phyloP scores from a whole-genome alignment of 2,888 invertebrate species.

The Operophtera brumata region DNA sequence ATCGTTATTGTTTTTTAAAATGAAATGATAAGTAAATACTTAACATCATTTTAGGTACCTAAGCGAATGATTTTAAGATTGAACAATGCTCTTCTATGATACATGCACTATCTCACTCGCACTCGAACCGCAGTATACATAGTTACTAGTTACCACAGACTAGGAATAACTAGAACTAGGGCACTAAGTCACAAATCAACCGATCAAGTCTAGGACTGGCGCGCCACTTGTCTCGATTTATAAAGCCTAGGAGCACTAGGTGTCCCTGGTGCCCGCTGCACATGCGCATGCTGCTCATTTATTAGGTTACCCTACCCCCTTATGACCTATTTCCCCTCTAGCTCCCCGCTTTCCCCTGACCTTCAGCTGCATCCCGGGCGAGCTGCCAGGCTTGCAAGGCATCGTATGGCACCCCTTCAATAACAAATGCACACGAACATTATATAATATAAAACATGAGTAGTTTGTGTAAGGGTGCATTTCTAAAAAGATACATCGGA shows the following conservation, averaged over 20 bases:
- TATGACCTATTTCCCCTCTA: constrained; percentile 31
- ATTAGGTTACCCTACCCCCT: constrained; percentile 45
- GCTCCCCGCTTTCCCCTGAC: constrained; percentile 44
- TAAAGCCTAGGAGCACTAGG: constrained; percentile 9
- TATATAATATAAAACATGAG: neutral
- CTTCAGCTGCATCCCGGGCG: constrained; percentile 75
- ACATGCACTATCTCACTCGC: constrained; percentile 7
- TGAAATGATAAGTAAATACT: too few relatives aligned
- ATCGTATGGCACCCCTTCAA: constrained; percentile 25
- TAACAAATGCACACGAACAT: constrained; percentile 10
- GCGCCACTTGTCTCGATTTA: constrained; percentile 6
- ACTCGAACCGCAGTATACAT: constrained; percentile 1
- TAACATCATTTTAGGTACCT: too few relatives aligned
- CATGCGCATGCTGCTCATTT: constrained; percentile 64
- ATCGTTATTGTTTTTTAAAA: too few relatives aligned
- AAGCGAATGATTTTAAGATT: too few relatives aligned
- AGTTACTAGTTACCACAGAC: constrained; percentile 6
- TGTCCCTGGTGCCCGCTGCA: constrained; percentile 54
- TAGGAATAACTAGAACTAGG: constrained; percentile 4
- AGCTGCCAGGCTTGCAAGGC: constrained; percentile 53
- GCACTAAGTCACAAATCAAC: constrained; percentile 7
- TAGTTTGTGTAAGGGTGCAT: constrained; percentile 1
- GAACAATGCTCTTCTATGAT: neutral
- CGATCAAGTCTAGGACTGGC: constrained; percentile 11
- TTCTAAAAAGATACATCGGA: neutral